Base-by-base conservation (phyloP, 2,888 invertebrate genomes). In the Stenolophus ochropezus region DNA sequence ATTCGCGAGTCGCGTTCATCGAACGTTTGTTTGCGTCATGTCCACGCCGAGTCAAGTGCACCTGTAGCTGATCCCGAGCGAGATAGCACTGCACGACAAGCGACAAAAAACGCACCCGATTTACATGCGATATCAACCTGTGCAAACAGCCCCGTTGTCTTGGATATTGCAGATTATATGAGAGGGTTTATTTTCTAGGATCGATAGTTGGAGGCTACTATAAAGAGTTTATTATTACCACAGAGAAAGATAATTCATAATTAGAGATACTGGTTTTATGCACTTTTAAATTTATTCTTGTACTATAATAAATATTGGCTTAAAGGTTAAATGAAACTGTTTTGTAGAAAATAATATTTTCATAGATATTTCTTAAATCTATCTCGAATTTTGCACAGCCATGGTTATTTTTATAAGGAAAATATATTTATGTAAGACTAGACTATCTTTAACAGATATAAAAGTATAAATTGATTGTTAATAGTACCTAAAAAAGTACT, bases 61-160 rank as follows among this genome's bases (percentile, higher is more conserved):
- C 76, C 76, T 76, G 76, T 76, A 76, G 76, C 76, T 76, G 76
- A 76, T 76, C 20, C 76, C 27, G 42, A 16, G 14, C 33, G 21
- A 76, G 76, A 76, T 76, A 76, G 58, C 76, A 33, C 25, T 73
- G 73, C 21, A 21, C 73, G 73, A 5, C 18, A 11, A n/a, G 23
- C 53, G 75, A 75, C 75, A 53, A 75, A 74, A 75, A 49, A 75
- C 51, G 53, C 27, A 75, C 27, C 53, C 18, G 75, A 75, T 75
- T 53, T 75, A 53, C 75, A 75, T 75, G 75, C 53, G 75, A 75
- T 75, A 75, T 56, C 20, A 58, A 42, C 33, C 18, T 58, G 25
- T 16, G 58, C 76, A 49, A 74, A 25, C 42, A 74, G 25, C 23
- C 16, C 20, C 11, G 27, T 76, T 76, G 76, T 76, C 75, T 75